Evolutionary conservation across 2,888 invertebrate genomes (phyloP).

Genomic region (Ischnus inquisitorius): DNA sequence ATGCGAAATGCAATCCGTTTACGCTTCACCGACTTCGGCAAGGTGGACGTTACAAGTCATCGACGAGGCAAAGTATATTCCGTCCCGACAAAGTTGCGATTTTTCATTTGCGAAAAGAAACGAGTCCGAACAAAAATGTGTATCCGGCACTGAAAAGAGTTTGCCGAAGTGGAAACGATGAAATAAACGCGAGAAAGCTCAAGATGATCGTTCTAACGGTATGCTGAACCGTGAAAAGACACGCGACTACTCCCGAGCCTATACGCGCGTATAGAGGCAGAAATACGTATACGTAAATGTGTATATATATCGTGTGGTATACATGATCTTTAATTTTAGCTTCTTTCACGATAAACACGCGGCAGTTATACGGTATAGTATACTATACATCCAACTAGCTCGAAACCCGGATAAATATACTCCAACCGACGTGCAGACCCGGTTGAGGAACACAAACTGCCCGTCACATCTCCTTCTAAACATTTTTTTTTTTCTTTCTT

Average conservation of each 20-base stretch:
- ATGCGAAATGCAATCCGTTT: neutral
- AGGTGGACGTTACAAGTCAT: neutral
- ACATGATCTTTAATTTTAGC: conserved; percentile 16
- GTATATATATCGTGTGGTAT: neutral
- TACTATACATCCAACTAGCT: neutral
- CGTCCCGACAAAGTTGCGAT: neutral
- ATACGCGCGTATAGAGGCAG: neutral
- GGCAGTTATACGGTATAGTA: neutral
- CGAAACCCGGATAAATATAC: conserved; percentile 27
- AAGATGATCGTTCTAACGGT: conserved; percentile 20
- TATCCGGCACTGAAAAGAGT: neutral
- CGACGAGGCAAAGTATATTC: too few species aligned
- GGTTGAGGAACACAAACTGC: neutral
- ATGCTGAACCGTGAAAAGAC: conserved; percentile 19
- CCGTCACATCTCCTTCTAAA: neutral
- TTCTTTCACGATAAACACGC: neutral
- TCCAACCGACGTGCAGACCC: neutral
- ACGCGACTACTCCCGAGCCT: conserved; percentile 3
- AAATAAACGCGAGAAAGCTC: neutral
- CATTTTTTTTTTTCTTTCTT: neutral
- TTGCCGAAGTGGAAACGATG: neutral
- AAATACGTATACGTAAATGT: neutral
- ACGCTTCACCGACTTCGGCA: neutral
- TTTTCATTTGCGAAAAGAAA: neutral
- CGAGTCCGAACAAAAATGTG: neutral